phyloP scores from a whole-genome alignment of 2,888 invertebrate genomes.

The Gandaritis pyraliata region DNA sequence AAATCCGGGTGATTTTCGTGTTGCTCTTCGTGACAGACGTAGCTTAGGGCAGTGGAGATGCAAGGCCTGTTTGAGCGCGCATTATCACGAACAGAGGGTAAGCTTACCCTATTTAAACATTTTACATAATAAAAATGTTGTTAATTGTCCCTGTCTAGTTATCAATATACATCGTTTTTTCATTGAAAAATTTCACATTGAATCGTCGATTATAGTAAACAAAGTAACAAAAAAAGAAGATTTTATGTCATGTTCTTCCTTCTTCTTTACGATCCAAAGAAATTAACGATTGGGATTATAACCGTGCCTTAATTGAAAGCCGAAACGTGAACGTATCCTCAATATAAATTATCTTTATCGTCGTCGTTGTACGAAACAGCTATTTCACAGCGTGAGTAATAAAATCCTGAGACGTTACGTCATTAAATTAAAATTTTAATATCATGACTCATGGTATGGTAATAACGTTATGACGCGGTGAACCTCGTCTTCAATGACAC shows the following conservation, averaged over 20 bases:
- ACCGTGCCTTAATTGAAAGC: constrained; percentile 36
- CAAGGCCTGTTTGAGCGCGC: constrained; percentile 22
- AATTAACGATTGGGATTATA: constrained; percentile 23
- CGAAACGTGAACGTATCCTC: constrained; percentile 33
- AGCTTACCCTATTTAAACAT: constrained; percentile 1
- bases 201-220: too few relatives aligned
- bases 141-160: too few relatives aligned
- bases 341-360: constrained; percentile 43
- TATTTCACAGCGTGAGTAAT: constrained; percentile 49
- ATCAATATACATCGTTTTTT: background rate
- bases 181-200: too few relatives aligned
- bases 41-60: constrained; percentile 26
- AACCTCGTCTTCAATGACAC: too few relatives aligned
- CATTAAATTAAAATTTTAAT: constrained; percentile 53
- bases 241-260: too few relatives aligned
- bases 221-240: too few relatives aligned
- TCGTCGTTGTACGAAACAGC: constrained; percentile 42
- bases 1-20: constrained; percentile 39
- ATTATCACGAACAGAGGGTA: constrained; percentile 23
- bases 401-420: constrained; percentile 48
- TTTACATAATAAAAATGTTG: background rate
- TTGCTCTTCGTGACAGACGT: constrained; percentile 31
- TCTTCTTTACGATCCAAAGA: background rate
- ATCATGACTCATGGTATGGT: constrained; percentile 27
- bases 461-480: background rate